A percentile compares a stretch with the other conserved stretches of the same genome.
Conservation (phyloP, 2,888 invertebrate genomes). For the Elgonia sp. region DNA sequence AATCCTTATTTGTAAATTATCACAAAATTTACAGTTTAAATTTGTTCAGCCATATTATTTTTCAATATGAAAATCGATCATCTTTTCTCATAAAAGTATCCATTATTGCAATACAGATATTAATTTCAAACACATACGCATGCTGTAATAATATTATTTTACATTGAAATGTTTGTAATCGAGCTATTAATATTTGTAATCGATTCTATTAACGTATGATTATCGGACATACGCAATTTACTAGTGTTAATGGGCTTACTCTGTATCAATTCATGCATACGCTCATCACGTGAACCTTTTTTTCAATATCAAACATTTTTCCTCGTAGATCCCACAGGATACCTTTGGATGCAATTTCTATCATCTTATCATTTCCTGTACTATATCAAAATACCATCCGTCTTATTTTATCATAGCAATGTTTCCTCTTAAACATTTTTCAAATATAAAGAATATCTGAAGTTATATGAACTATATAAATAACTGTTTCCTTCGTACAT, state of each 20-base stretch:
- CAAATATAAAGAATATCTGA: slow-evolving; percentile 32
- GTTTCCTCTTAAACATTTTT: slow-evolving; percentile 40
- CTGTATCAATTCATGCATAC: not conserved
- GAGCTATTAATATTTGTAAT: not conserved
- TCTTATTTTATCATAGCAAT: slow-evolving; percentile 46
- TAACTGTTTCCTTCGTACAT: not conserved
- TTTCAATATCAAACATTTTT: slow-evolving; percentile 14
- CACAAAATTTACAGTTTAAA: too few relatives aligned
- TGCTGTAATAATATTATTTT: too few relatives aligned
- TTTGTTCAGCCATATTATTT: too few relatives aligned
- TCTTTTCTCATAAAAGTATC: too few relatives aligned
- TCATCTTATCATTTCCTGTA: slow-evolving; percentile 42
- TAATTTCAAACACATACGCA: too few relatives aligned
- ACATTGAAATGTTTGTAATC: too few relatives aligned
- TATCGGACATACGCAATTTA: not conserved
- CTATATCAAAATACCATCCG: slow-evolving; percentile 52
- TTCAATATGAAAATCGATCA: too few relatives aligned
- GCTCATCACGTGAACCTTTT: not conserved
- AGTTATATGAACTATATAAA: slow-evolving; percentile 24
- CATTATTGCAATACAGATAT: too few relatives aligned
- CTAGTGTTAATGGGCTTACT: not conserved
- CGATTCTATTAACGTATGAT: not conserved
- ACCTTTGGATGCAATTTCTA: slow-evolving; percentile 41
- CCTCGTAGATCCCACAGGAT: slow-evolving; percentile 30
- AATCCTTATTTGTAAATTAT: too few relatives aligned